Evolutionary conservation across 2,888 invertebrate species (phyloP).

Genomic region (Apodemia zela): DNA sequence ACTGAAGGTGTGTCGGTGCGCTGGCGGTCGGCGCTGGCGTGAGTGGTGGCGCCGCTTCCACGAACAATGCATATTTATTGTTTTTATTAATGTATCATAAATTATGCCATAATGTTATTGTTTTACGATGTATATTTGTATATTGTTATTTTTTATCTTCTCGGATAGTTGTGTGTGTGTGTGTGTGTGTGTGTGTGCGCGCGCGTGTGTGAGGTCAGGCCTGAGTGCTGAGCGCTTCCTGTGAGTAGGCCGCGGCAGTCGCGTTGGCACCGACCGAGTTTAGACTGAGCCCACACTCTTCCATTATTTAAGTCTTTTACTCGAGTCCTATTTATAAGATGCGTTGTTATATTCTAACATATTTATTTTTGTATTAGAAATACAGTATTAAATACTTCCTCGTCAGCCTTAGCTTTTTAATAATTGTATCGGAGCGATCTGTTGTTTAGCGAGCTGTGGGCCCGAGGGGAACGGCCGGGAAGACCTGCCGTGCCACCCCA

Average conservation of each 20-base stretch:
- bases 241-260: slow-evolving; percentile 25
- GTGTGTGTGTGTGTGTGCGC: slow-evolving; percentile 4
- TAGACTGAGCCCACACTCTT: background rate
- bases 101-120: slow-evolving; percentile 67
- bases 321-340: too few relatives aligned
- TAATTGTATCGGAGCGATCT: too few relatives aligned
- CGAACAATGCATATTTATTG: slow-evolving; percentile 56
- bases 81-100: slow-evolving; percentile 52
- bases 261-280: slow-evolving; percentile 13
- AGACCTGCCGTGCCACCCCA: too few relatives aligned
- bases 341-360: too few relatives aligned
- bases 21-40: slow-evolving; percentile 10
- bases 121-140: slow-evolving; percentile 65
- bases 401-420: too few relatives aligned
- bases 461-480: too few relatives aligned
- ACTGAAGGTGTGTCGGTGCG: background rate
- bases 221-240: slow-evolving; percentile 14
- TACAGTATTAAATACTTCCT: too few relatives aligned
- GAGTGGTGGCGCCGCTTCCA: slow-evolving; percentile 24
- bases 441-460: too few relatives aligned
- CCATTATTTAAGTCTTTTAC: too few relatives aligned
- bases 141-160: slow-evolving; percentile 50
- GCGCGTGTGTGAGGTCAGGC: slow-evolving; percentile 4
- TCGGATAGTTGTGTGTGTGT: slow-evolving; percentile 3
- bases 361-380: too few relatives aligned